Evolutionary conservation across 2,888 invertebrate species (phyloP).

Genomic region (Caenorhabditis sp.): DNA sequence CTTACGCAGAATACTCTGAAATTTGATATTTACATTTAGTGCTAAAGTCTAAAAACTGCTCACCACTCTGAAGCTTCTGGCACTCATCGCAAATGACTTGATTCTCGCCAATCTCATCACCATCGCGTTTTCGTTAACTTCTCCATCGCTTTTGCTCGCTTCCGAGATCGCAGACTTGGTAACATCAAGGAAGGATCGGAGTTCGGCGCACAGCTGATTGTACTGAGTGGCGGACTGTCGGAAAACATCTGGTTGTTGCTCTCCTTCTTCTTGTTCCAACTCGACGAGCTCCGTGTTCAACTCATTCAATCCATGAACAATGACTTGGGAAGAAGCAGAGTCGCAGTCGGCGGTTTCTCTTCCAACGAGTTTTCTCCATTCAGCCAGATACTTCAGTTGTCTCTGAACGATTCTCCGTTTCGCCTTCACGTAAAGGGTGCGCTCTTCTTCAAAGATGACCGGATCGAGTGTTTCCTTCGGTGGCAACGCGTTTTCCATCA

Average conservation of each 20-base stretch:
- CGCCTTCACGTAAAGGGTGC: slow-evolving; percentile 51
- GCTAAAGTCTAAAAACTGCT: background rate
- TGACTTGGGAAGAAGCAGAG: slow-evolving; percentile 47
- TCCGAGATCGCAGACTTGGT: slow-evolving; percentile 28
- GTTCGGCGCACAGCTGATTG: slow-evolving; percentile 62
- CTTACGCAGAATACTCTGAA: slow-evolving; percentile 61
- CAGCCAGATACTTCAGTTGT: slow-evolving; percentile 62
- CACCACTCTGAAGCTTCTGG: slow-evolving; percentile 60
- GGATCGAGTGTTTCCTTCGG: slow-evolving; percentile 73
- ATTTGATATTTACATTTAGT: background rate
- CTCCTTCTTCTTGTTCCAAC: slow-evolving; percentile 29
- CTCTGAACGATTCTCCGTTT: slow-evolving; percentile 64
- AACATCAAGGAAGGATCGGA: slow-evolving; percentile 58
- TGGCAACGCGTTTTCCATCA: slow-evolving; percentile 63
- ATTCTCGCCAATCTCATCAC: slow-evolving; percentile 42
- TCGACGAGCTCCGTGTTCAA: slow-evolving; percentile 35
- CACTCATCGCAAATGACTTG: slow-evolving; percentile 67
- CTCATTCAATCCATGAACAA: slow-evolving; percentile 52
- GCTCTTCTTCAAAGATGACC: slow-evolving; percentile 70
- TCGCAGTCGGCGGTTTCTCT: slow-evolving; percentile 59
- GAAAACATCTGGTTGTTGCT: slow-evolving; percentile 34
- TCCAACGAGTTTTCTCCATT: slow-evolving; percentile 47
- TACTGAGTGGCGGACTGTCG: slow-evolving; percentile 66
- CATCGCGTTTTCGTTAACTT: slow-evolving; percentile 24
- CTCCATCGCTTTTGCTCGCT: slow-evolving; percentile 5